Evolutionary conservation across 2,797 vertebrate genomes (phyloP).

Genomic region (Phyllotis vaccarum): DNA sequence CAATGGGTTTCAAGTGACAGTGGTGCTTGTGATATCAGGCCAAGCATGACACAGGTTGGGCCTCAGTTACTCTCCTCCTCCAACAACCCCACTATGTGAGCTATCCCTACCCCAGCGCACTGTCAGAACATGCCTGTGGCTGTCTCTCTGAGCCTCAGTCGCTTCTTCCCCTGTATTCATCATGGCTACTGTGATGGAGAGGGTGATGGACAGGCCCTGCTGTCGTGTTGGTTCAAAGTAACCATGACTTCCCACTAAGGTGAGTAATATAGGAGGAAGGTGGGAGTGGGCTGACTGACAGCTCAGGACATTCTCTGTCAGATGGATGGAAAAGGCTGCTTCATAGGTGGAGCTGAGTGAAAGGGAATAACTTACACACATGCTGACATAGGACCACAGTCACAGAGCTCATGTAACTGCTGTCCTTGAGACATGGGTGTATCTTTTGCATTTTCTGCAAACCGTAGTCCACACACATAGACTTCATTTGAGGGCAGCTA

Average conservation of each 20-base stretch:
- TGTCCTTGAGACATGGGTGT: not conserved
- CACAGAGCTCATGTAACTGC: not conserved
- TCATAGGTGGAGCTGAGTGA: not conserved
- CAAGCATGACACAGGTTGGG: not conserved
- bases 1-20: not conserved
- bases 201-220: not conserved
- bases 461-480: not conserved
- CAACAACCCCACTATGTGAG: not conserved
- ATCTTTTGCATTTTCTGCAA: not conserved
- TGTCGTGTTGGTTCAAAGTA: not conserved
- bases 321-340: not conserved
- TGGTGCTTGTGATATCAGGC: too few relatives aligned
- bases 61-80: not conserved
- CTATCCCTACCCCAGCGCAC: not conserved
- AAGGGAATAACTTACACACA: not conserved
- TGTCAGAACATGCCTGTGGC: too few relatives aligned
- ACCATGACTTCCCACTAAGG: not conserved
- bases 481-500: not conserved
- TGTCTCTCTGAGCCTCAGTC: not conserved
- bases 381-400: not conserved
- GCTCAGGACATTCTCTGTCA: not conserved
- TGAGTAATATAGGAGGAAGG: not conserved
- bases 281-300: not conserved
- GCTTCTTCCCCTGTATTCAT: not conserved
- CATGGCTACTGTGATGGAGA: accelerated